Evolutionary conservation across 2,797 vertebrate genomes (phyloP), one percentile per base, ranked within the genome.

Genomic region (Megaceryle alcyon): DNA sequence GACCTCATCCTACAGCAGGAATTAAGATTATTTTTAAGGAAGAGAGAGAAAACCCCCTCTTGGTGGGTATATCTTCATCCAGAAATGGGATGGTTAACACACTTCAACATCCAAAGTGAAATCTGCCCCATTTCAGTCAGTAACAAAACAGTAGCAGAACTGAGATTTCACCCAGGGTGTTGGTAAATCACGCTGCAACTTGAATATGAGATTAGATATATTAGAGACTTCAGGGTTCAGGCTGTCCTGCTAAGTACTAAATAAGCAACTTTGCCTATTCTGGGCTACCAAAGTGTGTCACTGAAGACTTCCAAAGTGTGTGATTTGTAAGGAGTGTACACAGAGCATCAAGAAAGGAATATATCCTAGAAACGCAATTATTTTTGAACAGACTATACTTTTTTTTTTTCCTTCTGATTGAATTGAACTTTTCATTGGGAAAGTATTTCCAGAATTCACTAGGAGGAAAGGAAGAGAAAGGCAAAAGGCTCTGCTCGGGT

Each of bases 21-120:
- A 86, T 72, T 82, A 95, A 83, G 90, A 89, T 96, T 95, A 96
- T 92, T 94, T 97, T 95, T 95, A 96, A 93, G 88, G 91, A 91
- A 92, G 96, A 95, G 90, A 92, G 85, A 97, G 88, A 95, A 69
- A 48, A 23, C 15, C 64, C 57, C 29, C 26, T 85, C 68, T 54
- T 39, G 61, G 75, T 43, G 21, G 15, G 49, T 54, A 61, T 9
- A 17, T 75, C 75, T 94, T 76, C 73, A 88, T 43, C 61, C 75
- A 86, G 88, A 96, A 94, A 86, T 21, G 91, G 80, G 31, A 83
- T 25, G 20, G 80, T 90, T 94, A 90, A 71, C 77, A 33, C 46
- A 64, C 48, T 92, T 73, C 46, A 86, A 13, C 44, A 88, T 73
- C 56, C 18, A 0, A 66, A 94, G 77, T 11, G 44, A 88, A 95